Percentiles rank a stretch among this genome's conserved stretches.
These are phyloP conservation scores for Cairina moschata DNA, from an alignment of 2,113 vertebrate genomes.

Conservation along the genomic window DNA sequence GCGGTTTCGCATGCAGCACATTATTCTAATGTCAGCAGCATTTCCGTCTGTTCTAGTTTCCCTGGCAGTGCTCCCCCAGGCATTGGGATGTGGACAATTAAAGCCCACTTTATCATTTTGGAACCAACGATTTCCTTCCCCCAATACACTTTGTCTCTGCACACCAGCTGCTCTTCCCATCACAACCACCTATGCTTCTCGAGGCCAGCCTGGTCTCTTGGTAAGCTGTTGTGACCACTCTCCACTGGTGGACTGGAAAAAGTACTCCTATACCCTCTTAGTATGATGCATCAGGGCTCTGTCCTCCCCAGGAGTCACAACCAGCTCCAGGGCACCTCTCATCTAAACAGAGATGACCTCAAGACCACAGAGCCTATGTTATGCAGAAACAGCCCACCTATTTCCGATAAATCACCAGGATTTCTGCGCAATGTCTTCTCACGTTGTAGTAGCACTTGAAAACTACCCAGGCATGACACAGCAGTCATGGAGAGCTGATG, in stretches of 20 bases:
- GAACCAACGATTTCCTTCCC: conserved; percentile 50
- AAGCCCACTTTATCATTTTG: conserved; percentile 72
- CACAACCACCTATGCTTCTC: neutral
- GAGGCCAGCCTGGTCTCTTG: neutral
- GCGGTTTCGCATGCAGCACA: conserved; percentile 58
- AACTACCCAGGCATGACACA: conserved; percentile 31
- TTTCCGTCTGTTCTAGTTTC: conserved; percentile 47
- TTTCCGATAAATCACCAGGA: neutral
- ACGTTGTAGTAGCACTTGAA: neutral
- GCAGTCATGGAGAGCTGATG: conserved; percentile 47
- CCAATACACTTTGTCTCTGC: conserved; percentile 8
- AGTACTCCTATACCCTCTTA: neutral
- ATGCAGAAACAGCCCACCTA: neutral
- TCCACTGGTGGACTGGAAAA: neutral
- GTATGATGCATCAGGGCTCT: neutral
- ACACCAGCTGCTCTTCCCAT: neutral
- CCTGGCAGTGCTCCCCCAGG: conserved; percentile 70
- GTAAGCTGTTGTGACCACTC: neutral
- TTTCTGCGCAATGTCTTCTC: neutral
- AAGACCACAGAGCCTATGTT: neutral
- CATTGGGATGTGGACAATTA: conserved; percentile 71
- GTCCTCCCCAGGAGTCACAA: neutral
- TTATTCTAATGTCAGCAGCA: conserved; percentile 64
- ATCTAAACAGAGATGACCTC: neutral
- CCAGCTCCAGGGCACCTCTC: neutral